Evolutionary conservation across 2,888 invertebrate genomes (phyloP).

Genomic region (Allophyes oxyacanthae): DNA sequence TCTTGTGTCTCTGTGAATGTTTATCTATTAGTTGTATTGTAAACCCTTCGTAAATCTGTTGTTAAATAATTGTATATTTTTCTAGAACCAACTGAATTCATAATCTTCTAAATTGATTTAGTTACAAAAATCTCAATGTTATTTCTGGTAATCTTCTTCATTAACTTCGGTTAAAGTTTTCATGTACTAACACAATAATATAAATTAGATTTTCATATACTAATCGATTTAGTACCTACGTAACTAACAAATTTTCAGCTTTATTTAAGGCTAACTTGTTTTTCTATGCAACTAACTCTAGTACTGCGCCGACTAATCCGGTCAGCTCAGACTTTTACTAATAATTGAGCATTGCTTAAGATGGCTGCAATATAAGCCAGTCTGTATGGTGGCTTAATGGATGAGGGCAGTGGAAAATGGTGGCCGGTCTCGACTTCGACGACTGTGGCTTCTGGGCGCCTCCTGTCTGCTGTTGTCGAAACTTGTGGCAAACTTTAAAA

Average conservation of each 20-base stretch:
- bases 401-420: constrained; percentile 75
- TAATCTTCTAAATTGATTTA: constrained; percentile 35
- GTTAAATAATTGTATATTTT: constrained; percentile 45
- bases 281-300: neutral
- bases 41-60: constrained; percentile 46
- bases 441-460: constrained; percentile 80
- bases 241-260: constrained; percentile 35
- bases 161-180: constrained; percentile 22
- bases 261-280: constrained; percentile 3
- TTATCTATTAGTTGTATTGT: constrained; percentile 62
- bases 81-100: constrained; percentile 39
- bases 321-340: constrained; percentile 24
- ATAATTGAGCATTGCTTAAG: constrained; percentile 31
- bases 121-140: constrained; percentile 22
- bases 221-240: constrained; percentile 33
- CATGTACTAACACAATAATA: constrained; percentile 41
- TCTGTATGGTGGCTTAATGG: constrained; percentile 43
- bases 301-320: constrained; percentile 12
- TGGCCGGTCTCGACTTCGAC: constrained; percentile 66
- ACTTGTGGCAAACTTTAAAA: constrained; percentile 29
- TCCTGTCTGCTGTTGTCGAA: constrained; percentile 66
- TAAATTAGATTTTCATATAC: constrained; percentile 41
- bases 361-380: constrained; percentile 32
- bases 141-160: constrained; percentile 16
- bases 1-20: constrained; percentile 62